phyloP scores from a whole-genome alignment of 2,113 vertebrate species.

The Thunnus maccoyii region DNA sequence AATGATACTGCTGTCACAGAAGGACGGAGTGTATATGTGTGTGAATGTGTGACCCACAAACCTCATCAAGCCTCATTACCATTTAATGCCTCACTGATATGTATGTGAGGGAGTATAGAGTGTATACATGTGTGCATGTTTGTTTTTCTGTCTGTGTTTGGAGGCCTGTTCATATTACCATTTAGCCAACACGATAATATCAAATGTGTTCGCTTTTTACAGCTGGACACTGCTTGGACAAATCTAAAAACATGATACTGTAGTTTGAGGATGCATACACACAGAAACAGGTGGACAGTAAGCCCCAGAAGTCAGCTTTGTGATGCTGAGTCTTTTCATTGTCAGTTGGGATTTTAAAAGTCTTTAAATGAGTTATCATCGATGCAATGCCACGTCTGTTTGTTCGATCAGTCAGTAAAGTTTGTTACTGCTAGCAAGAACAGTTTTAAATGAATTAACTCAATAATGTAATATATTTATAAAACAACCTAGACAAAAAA shows the following conservation, averaged over 20 bases:
- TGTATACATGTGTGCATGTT: not conserved
- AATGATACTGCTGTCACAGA: constrained; percentile 40
- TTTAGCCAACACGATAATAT: not conserved
- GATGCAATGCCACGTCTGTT: no score
- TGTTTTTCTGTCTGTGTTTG: not conserved
- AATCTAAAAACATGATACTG: not conserved
- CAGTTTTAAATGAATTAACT: no score
- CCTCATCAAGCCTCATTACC: constrained; percentile 58
- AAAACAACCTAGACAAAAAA: no score
- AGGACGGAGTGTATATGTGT: constrained; percentile 19
- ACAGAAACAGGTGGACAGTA: no score
- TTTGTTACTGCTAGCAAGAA: no score
- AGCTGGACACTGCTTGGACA: not conserved
- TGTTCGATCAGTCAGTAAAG: no score
- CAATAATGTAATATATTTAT: no score
- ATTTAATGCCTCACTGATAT: constrained; percentile 23
- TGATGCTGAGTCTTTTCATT: no score
- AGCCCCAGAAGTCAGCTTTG: not conserved
- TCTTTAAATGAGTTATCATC: no score
- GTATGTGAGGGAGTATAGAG: not conserved
- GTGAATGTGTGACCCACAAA: constrained; percentile 45
- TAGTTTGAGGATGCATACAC: no score
- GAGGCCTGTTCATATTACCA: not conserved
- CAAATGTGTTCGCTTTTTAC: no score
- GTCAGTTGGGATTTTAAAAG: no score